Evolutionary conservation across 1,140 invertebrate genomes (phyloP).

Genomic region (Micrasema minimum): DNA sequence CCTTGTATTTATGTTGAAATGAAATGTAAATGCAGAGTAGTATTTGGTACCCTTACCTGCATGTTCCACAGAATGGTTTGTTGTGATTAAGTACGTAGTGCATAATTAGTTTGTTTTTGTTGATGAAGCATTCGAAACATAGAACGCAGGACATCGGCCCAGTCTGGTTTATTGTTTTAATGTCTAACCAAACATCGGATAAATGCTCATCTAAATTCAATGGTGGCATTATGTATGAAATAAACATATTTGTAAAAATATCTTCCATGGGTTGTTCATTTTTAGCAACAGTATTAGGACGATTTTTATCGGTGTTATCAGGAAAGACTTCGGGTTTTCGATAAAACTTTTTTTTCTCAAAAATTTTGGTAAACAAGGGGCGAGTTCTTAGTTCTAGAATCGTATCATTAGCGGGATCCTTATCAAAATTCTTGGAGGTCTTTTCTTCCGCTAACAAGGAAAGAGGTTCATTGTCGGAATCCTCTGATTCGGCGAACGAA

Average conservation of each 20-base stretch:
- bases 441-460: slow-evolving; percentile 60
- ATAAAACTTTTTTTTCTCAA: slow-evolving; percentile 37
- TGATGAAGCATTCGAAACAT: slow-evolving; percentile 64
- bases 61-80: slow-evolving; percentile 65
- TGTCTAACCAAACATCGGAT: slow-evolving; percentile 63
- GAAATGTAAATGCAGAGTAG: too few species aligned
- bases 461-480: slow-evolving; percentile 64
- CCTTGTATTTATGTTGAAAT: too few species aligned
- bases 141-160: slow-evolving; percentile 64
- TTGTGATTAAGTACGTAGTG: slow-evolving; percentile 64
- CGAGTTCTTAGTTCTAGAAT: slow-evolving; percentile 35
- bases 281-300: neutral
- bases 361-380: slow-evolving; percentile 42
- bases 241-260: slow-evolving; percentile 36
- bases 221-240: slow-evolving; percentile 38
- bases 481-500: slow-evolving; percentile 56
- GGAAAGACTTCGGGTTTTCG: slow-evolving; percentile 35
- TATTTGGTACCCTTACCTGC: slow-evolving; percentile 59
- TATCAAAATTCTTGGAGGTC: slow-evolving; percentile 45
- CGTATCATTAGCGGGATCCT: slow-evolving; percentile 36
- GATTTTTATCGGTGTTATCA: slow-evolving; percentile 10
- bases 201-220: slow-evolving; percentile 35
- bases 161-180: slow-evolving; percentile 61
- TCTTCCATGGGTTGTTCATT: neutral
- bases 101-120: slow-evolving; percentile 61